Conservation (phyloP, 2,888 invertebrate genomes). For the Oligia strigilis region DNA sequence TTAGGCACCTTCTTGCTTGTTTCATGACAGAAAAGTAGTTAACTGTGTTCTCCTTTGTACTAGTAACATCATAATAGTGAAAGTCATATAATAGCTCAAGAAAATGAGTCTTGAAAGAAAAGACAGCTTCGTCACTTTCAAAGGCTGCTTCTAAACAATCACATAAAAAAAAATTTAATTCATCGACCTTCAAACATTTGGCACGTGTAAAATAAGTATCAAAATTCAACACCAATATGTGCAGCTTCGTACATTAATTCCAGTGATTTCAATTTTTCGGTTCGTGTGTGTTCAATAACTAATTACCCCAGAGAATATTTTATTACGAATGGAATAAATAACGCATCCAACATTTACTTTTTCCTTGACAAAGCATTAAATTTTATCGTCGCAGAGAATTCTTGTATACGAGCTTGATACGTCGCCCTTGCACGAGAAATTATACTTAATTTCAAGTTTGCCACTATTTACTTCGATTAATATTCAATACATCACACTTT, state of each 20-base stretch:
- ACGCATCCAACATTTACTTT: neutral
- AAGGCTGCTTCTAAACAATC: neutral
- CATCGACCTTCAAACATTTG: neutral
- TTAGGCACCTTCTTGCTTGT: neutral
- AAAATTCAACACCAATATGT: neutral
- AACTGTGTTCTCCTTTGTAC: neutral
- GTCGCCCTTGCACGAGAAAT: neutral
- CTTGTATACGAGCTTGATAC: neutral
- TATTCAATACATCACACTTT: neutral
- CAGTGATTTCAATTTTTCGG: neutral
- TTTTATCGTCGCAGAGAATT: too few relatives aligned
- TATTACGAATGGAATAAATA: neutral
- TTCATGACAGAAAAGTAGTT: neutral
- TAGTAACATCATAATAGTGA: neutral
- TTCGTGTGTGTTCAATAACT: neutral
- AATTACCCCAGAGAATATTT: constrained; percentile 1
- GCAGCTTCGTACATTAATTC: neutral
- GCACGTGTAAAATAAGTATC: neutral
- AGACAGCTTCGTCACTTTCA: neutral
- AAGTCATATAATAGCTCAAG: neutral
- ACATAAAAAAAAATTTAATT: neutral
- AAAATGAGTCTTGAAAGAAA: neutral
- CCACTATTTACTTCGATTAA: neutral
- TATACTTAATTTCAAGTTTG: neutral
- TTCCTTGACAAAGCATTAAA: neutral